phyloP scores from a whole-genome alignment of 2,888 invertebrate genomes.

The Epinotia demarniana region DNA sequence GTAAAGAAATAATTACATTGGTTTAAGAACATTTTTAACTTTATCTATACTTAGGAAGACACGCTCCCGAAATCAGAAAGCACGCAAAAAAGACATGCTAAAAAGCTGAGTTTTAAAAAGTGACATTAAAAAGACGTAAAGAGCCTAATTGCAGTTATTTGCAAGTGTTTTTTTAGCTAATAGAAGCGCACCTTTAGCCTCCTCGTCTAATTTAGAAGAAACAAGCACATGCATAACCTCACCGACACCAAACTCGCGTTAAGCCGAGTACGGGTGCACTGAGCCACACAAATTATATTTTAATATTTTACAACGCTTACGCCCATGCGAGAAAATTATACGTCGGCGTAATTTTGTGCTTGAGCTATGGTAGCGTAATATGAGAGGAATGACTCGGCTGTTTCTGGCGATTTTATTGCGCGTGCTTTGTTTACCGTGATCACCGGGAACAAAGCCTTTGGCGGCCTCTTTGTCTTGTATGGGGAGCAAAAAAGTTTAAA shows the following conservation, averaged over 20 bases:
- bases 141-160: conserved; percentile 19
- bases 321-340: conserved; percentile 40
- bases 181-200: conserved; percentile 21
- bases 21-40: no score
- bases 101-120: not conserved
- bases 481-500: conserved; percentile 17
- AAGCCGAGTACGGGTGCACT: conserved; percentile 43
- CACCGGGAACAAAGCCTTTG: conserved; percentile 5
- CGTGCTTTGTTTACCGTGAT: conserved; percentile 22
- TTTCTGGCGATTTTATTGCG: conserved; percentile 32
- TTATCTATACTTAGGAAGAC: no score
- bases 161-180: not conserved
- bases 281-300: conserved; percentile 45
- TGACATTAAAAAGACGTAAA: not conserved
- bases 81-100: not conserved
- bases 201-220: conserved; percentile 40
- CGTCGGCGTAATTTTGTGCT: conserved; percentile 34
- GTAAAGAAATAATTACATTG: no score
- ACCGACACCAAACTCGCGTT: conserved; percentile 43
- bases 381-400: conserved; percentile 37
- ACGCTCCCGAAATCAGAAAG: not conserved
- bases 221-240: conserved; percentile 37
- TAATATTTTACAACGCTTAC: conserved; percentile 43
- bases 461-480: conserved; percentile 5
- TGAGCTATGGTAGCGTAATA: conserved; percentile 38